Evolutionary conservation across 2,113 vertebrate genomes (phyloP).

Genomic region (Capreolus pygargus): DNA sequence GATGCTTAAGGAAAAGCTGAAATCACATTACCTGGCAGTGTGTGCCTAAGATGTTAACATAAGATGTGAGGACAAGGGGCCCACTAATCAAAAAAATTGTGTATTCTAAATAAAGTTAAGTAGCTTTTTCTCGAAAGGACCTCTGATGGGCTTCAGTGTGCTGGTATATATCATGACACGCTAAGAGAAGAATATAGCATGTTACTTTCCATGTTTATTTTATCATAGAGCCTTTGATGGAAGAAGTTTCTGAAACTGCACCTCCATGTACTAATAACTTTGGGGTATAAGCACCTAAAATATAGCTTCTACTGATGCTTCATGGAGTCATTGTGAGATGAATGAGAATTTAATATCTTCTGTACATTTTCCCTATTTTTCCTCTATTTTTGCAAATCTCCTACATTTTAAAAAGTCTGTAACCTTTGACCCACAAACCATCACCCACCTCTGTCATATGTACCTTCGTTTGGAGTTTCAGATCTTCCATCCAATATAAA

Average conservation of each 20-base stretch:
- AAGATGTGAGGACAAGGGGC: not conserved
- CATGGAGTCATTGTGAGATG: not conserved
- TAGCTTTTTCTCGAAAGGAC: not conserved
- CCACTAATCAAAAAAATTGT: not conserved
- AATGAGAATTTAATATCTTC: not conserved
- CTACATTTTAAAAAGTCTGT: not conserved
- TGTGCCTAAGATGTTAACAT: not conserved
- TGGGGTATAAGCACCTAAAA: not conserved
- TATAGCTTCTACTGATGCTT: not conserved
- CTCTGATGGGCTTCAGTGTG: not conserved
- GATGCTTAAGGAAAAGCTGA: not conserved
- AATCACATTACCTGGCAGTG: not conserved
- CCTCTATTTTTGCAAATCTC: not conserved
- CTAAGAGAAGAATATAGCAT: not conserved
- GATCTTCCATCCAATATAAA: not conserved
- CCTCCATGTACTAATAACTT: not conserved
- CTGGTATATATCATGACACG: not conserved
- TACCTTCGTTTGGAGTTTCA: not conserved
- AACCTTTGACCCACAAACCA: not conserved
- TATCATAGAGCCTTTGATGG: not conserved
- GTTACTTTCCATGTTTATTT: not conserved
- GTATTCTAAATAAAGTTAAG: not conserved
- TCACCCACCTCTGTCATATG: not conserved
- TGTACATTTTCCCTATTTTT: not conserved
- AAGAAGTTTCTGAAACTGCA: not conserved